Base-by-base conservation (phyloP, 2,888 invertebrate genomes). In the Caenorhabditis drosophilae region DNA sequence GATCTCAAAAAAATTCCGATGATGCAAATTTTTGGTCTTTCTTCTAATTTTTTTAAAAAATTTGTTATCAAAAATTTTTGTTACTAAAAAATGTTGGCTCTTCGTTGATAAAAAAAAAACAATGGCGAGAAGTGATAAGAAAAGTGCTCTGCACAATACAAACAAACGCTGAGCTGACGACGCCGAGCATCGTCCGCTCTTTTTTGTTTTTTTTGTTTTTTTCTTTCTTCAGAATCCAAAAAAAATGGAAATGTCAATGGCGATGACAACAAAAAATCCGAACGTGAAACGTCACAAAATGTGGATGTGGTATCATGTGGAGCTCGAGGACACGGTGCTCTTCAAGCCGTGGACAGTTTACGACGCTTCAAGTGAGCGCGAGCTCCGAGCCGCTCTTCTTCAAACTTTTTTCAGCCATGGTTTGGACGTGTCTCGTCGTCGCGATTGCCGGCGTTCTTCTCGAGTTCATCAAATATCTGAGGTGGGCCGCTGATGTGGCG, bases 251-350 rank as follows among this genome's bases (percentile, higher is more conserved):
- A 31, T 9, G 7, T 12, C 7, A 11, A 36, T 36, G 36, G 20
- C n/a, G 40, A 40, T 50, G 49, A n/a, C n/a, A n/a, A n/a, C n/a
- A n/a, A n/a, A n/a, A n/a, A 49, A 23, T 26, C 12, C 18, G 20
- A 45, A 31, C 4, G 23, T 7, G 16, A 45, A 45, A 27, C 44
- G 16, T 27, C 26, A 25, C 34, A 44, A 48, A 22, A 81, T 81
- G 81, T 81, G 81, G 81, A 80, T 77, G 68, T 80, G 71, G 67
- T 81, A 80, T 52, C 81, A 81, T 57, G 72, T 78, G 7, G 60
- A 53, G 12, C 22, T 77, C 25, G 64, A 75, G 22, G 81, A 81
- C 55, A 77, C 77, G 7, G 69, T 81, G 15, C 67, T 82, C 4
- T 79, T 81, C 49, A 55, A 74, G 2, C 70, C 60, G 27, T 81